These are phyloP conservation scores for Corythornis leucogaster DNA, from an alignment of 2,797 vertebrate species.

Conservation along the genomic window DNA sequence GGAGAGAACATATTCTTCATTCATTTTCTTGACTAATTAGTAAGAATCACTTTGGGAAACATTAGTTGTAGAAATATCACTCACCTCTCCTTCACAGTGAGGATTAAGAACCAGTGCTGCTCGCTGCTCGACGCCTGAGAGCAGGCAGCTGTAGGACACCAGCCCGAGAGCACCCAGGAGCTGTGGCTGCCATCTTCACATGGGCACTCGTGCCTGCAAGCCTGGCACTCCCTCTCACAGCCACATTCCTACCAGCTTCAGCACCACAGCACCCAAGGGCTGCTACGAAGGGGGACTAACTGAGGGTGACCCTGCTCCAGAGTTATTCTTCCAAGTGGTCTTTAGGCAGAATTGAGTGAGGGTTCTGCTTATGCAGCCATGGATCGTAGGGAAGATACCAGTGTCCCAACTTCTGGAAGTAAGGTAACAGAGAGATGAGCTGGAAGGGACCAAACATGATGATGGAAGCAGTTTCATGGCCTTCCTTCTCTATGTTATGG, in stretches of 20 bases:
- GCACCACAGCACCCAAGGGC: neutral
- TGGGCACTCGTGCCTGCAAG: neutral
- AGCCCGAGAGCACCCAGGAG: accelerated
- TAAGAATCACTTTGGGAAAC: conserved; percentile 32
- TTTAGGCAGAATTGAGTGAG: neutral
- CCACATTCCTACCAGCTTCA: neutral
- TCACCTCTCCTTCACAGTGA: neutral
- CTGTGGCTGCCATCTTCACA: accelerated
- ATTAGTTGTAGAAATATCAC: neutral
- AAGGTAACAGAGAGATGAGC: neutral
- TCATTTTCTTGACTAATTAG: conserved; percentile 57
- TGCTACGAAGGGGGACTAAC: neutral
- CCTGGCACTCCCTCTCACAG: neutral
- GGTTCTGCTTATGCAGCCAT: neutral
- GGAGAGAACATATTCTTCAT: conserved; percentile 32
- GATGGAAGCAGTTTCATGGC: neutral
- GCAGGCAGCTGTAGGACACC: neutral
- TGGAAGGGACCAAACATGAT: neutral
- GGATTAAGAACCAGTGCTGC: neutral
- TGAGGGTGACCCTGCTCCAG: neutral
- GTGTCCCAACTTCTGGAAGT: neutral
- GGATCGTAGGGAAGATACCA: neutral
- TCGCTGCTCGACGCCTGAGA: neutral
- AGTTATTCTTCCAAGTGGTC: neutral
- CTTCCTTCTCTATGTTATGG: neutral